Percentiles rank a stretch among this genome's conserved stretches.
These are phyloP conservation scores for Melanostigma gelatinosum DNA, from an alignment of 2,113 vertebrate genomes.

Conservation along the genomic window DNA sequence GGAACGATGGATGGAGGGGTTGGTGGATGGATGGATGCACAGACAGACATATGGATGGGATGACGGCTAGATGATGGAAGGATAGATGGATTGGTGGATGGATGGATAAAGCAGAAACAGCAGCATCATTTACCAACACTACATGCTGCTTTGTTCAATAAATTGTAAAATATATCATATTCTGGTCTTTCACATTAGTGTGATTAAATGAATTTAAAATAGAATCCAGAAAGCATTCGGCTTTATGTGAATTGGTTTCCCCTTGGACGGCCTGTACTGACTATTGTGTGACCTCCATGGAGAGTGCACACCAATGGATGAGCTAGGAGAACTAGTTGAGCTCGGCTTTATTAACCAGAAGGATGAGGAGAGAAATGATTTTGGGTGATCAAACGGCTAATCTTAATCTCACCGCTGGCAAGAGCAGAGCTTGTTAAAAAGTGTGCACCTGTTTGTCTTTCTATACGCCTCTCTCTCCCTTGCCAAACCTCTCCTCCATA, in stretches of 20 bases:
- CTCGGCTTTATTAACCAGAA: conserved; percentile 34
- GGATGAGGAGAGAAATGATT: conserved; percentile 24
- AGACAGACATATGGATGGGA: not conserved
- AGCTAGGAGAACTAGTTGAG: not conserved
- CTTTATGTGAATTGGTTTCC: not conserved
- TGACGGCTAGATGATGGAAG: too few relatives aligned
- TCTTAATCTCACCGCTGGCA: conserved; percentile 57
- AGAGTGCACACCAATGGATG: conserved; percentile 5
- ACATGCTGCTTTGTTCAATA: not conserved
- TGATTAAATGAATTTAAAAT: not conserved
- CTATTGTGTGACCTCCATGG: not conserved
- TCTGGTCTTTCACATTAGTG: not conserved
- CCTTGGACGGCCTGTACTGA: not conserved
- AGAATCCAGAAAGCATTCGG: not conserved
- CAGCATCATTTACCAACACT: not conserved
- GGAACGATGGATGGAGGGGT: too few relatives aligned
- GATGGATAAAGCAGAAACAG: not conserved
- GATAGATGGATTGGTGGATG: too few relatives aligned
- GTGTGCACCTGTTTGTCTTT: conserved; percentile 48
- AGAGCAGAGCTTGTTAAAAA: conserved; percentile 51
- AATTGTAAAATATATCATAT: not conserved
- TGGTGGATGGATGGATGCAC: not conserved
- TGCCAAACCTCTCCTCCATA: conserved; percentile 45
- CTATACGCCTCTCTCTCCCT: conserved; percentile 8
- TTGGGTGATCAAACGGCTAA: conserved; percentile 49